phyloP scores from a whole-genome alignment of 2,113 vertebrate species.

The Plectropomus leopardus region DNA sequence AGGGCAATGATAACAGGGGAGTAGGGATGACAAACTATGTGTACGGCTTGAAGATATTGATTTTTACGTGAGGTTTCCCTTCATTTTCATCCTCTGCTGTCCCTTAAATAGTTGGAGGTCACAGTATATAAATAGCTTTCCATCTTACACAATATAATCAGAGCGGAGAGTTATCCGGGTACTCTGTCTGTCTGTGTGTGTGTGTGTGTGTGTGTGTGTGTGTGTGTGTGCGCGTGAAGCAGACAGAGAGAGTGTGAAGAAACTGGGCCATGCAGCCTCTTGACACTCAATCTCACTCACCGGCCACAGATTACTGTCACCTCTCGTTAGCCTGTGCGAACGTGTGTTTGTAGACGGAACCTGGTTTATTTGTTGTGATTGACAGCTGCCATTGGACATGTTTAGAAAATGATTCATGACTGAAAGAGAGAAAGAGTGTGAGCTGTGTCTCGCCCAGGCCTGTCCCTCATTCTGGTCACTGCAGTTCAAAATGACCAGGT shows the following conservation, averaged over 20 bases:
- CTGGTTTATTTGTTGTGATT: neutral
- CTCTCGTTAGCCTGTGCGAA: slow-evolving; percentile 36
- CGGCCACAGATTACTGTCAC: slow-evolving; percentile 64
- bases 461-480: neutral
- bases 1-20: neutral
- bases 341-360: neutral
- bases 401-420: neutral
- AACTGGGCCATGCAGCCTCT: slow-evolving; percentile 56
- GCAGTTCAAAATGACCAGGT: slow-evolving; percentile 8
- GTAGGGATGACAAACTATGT: neutral
- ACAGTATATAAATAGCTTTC: slow-evolving; percentile 47
- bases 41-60: neutral
- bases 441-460: slow-evolving; percentile 2
- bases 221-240: neutral
- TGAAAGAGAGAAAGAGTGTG: neutral
- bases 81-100: neutral
- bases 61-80: neutral
- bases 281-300: slow-evolving; percentile 64
- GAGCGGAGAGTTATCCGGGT: slow-evolving; percentile 40
- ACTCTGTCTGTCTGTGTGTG: neutral
- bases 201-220: neutral
- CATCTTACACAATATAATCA: slow-evolving; percentile 42
- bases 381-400: neutral
- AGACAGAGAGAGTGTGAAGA: slow-evolving; percentile 19
- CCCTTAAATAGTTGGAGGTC: slow-evolving; percentile 39